Base-by-base conservation (phyloP, 1,140 invertebrate species). In the Hypsibius dujardini region DNA sequence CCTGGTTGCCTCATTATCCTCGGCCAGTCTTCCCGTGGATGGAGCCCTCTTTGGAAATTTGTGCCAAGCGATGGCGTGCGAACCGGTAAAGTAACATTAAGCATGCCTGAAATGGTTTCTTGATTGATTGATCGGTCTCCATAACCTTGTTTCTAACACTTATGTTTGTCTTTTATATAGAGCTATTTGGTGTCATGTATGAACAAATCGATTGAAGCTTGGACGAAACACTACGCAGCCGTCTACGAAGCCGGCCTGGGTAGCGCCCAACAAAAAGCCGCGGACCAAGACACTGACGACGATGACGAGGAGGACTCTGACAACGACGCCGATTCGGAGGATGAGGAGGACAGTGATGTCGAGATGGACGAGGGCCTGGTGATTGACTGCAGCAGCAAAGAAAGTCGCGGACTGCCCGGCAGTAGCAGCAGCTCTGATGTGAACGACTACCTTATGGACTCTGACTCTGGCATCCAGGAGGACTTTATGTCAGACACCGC, bases 311-410 rank as follows among this genome's bases (percentile, higher is more conserved):
- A 12, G 50, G 50, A 56, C 7, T 56, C n/a, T 56, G 50, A 56
- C 7, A n/a, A 56, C 7, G 50, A 56, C 7, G 50, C 7, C 7
- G 50, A 56, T 28, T 28, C 28, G 50, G 50, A 56, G n/a, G 50
- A 7, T 12, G 50, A 56, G 7, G 50, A 56, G n/a, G 50, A 56
- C 50, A 56, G 50, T 56, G 50, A 56, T n/a, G n/a, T 56, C 7
- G 50, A 56, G n/a, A n/a, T 12, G 50, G 50, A 56, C n/a, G 50
- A 56, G n/a, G 50, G 50, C n/a, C n/a, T 56, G 50, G 50, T 56
- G 7, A 12, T 56, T 56, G 50, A 56, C 50, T 56, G 50, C n/a
- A n/a, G n/a, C 50, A n/a, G n/a, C 7, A 56, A 12, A n/a, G 50
- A 56, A 28, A 28, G 28, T 28, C 28, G 28, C 28, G 28, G 28